These are phyloP conservation scores for Tangara arthus DNA, from an alignment of 2,797 vertebrate species.

Conservation along the genomic window DNA sequence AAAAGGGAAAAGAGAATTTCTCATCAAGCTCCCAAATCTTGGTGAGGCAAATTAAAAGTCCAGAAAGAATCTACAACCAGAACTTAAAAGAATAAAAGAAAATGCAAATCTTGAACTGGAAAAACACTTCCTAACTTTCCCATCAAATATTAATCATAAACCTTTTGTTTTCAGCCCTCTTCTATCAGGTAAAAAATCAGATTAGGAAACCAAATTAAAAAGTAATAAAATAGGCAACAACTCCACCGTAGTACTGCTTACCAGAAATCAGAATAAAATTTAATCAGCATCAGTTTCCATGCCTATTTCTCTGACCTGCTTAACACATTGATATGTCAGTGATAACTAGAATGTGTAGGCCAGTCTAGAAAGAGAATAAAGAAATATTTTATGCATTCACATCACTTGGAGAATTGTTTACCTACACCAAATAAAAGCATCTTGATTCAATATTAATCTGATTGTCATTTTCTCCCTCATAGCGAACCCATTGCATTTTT, in stretches of 20 bases:
- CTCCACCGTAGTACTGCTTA: background rate
- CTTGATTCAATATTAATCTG: conserved; percentile 19
- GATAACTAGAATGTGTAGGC: background rate
- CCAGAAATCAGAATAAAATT: background rate
- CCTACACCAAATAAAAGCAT: background rate
- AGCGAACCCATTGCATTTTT: background rate
- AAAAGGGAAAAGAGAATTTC: conserved; percentile 1
- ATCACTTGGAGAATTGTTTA: background rate
- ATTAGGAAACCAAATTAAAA: background rate
- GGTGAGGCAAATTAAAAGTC: background rate
- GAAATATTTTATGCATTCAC: conserved; percentile 19
- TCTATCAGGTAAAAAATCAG: background rate
- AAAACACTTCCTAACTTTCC: background rate
- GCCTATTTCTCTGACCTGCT: background rate
- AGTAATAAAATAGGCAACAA: background rate
- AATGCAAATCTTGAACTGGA: background rate
- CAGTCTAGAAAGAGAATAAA: background rate
- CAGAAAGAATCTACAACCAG: background rate
- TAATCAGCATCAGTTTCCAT: background rate
- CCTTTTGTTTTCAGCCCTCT: background rate
- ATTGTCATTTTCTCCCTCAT: background rate
- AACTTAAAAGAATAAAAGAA: background rate
- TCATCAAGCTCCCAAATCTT: background rate
- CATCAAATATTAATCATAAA: background rate
- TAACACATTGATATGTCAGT: background rate